A percentile compares a stretch with the other conserved stretches of the same genome.
Conservation (phyloP, 2,113 vertebrate genomes). For the Alces alces region DNA sequence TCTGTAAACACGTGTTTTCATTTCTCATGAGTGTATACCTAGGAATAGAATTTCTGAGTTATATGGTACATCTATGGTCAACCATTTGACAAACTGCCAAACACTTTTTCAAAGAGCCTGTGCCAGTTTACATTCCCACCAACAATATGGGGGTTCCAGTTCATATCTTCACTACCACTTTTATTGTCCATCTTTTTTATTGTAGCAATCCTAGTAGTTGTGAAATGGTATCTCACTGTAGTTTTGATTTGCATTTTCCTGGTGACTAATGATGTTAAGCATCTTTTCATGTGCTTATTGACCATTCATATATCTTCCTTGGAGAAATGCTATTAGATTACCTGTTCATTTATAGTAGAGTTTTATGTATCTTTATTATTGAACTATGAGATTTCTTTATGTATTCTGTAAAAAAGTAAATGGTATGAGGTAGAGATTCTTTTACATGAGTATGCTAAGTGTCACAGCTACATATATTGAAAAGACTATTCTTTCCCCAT, state of each 20-base stretch:
- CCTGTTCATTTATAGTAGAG: neutral
- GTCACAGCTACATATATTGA: neutral
- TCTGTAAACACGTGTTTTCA: neutral
- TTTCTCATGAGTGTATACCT: neutral
- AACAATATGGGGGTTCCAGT: neutral
- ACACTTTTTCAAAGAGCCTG: neutral
- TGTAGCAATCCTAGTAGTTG: neutral
- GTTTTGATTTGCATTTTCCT: constrained; percentile 17
- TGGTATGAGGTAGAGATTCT: neutral
- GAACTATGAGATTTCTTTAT: neutral
- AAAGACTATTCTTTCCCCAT: neutral
- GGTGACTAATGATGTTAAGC: neutral
- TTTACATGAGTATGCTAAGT: neutral
- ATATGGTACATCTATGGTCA: neutral
- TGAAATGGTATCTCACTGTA: neutral
- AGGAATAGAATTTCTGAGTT: neutral
- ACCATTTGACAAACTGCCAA: neutral
- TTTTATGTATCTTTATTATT: constrained; percentile 27
- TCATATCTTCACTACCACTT: neutral
- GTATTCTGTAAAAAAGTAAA: neutral
- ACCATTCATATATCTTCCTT: neutral
- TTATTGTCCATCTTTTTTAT: neutral
- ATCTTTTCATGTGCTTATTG: neutral
- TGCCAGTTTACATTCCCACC: neutral
- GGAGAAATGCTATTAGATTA: neutral